Base-by-base conservation (phyloP, 2,113 vertebrate genomes). In the Apodemus sylvaticus region DNA sequence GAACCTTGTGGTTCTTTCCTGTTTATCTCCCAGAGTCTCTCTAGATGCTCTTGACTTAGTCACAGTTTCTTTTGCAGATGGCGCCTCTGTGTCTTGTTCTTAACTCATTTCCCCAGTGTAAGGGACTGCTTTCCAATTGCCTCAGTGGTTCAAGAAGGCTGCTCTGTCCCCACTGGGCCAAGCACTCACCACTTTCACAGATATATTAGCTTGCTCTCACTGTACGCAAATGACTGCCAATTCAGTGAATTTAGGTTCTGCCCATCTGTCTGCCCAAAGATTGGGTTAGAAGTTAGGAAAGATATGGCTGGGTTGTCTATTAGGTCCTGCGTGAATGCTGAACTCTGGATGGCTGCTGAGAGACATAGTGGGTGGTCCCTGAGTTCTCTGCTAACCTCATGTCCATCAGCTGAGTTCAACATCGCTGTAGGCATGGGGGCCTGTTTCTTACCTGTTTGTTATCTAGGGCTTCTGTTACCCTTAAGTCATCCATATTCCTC, bases 1-100 rank as follows among this genome's bases (percentile, higher is more conserved):
- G 51, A 10, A 4, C 34, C 36, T 66, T 6, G 0, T 0, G n/a
- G 73, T 79, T 71, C 16, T 62, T 62, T 70, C 16, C 70, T 22
- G 7, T 24, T 0, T 6, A 0, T 34, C 81, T n/a, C 45, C 34
- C 76, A 0, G 11, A 34, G 31, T 12, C 39, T 29, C 11, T 42
- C 24, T 71, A 42, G 73, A 74, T 58, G n/a, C 29, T 74, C 36
- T 42, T 82, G 12, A 39, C 42, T 24, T 34, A 55, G 39, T 88
- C 11, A 0, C 7, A 4, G 76, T n/a, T 42, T 42, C 71, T 39
- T 90, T 73, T 81, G 66, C 73, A 70, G 42, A 79, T 29, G 64
- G 14, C 26, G 66, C 24, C 5, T 68, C n/a, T n/a, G 8, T 48
- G 45, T 39, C 85, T 60, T 22, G 13, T 55, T n/a, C 14, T 31